Base-by-base conservation (phyloP, 2,888 invertebrate genomes). In the Scrobipalpa atriplicella region DNA sequence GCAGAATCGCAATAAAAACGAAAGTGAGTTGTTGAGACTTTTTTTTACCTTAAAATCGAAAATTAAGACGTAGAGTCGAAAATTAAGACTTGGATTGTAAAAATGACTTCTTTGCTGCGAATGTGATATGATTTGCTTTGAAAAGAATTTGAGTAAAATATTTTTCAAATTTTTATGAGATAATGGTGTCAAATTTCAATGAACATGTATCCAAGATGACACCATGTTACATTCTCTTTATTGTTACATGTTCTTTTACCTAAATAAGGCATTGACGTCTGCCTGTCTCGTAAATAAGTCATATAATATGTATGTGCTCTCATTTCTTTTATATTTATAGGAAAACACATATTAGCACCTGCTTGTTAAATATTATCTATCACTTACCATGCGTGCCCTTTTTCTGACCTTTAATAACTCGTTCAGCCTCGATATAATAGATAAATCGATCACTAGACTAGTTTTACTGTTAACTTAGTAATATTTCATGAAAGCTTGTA, bases 1-100 rank as follows among this genome's bases (percentile, higher is more conserved):
- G 36, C 13, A 21, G n/a, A 62, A 29, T n/a, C 8, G 66, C 56
- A 65, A 65, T 67, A 67, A 65, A 67, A 67, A 67, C 47, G 67
- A 67, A 67, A 67, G 67, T 67, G 39, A 41, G 18, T 58, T 8
- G 39, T 39, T 21, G 47, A 18, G n/a, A 38, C 21, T 7, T 10
- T 29, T 56, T 62, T 29, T 56, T 56, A n/a, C 39, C 52, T 43
- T 66, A 64, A 43, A 39, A 64, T 13, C 56, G 3, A 19, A 67
- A 36, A 64, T 67, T 62, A 67, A 67, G 54, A 61, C 62, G 54
- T 58, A 65, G n/a, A n/a, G n/a, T n/a, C n/a, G n/a, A 10, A 16
- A n/a, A n/a, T 47, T 47, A 47, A 5, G 47, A 47, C 47, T 47
- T 47, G 1, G 47, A n/a, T 16, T n/a, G 10, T 47, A 47, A 16